Conservation (phyloP, 1,140 invertebrate species). For the Drosophila nannoptera region DNA sequence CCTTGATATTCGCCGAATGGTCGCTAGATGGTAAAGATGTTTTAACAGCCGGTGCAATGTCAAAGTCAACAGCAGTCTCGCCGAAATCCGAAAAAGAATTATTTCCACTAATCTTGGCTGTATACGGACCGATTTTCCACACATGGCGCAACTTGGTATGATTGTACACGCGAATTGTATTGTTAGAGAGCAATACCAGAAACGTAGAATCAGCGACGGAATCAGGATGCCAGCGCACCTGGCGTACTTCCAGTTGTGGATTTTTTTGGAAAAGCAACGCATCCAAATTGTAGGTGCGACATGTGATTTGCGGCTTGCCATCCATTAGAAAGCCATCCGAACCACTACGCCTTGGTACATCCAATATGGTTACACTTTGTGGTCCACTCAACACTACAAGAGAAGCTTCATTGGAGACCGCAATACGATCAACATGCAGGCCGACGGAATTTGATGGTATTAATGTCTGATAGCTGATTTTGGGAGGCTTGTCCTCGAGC, state of each 20-base stretch:
- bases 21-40: not conserved
- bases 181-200: constrained; percentile 89
- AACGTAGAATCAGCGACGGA: constrained; percentile 88
- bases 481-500: constrained; percentile 12
- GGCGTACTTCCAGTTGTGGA: constrained; percentile 82
- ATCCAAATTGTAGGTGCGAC: constrained; percentile 82
- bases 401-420: constrained; percentile 74
- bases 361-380: constrained; percentile 74
- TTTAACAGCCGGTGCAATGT: constrained; percentile 84
- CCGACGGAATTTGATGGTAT: constrained; percentile 66
- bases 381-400: constrained; percentile 72
- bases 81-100: constrained; percentile 82
- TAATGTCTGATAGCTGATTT: constrained; percentile 63
- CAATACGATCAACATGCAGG: constrained; percentile 76
- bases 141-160: constrained; percentile 70
- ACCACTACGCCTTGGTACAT: constrained; percentile 79
- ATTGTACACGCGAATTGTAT: constrained; percentile 85
- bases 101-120: constrained; percentile 23
- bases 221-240: constrained; percentile 90
- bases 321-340: constrained; percentile 71
- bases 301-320: constrained; percentile 66
- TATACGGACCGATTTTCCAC: constrained; percentile 74
- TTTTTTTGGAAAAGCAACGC: constrained; percentile 82
- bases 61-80: constrained; percentile 91
- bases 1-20: constrained; percentile 25